Percentiles rank a stretch among this genome's conserved stretches.
These are phyloP conservation scores for Sander vitreus DNA, from an alignment of 2,113 vertebrate genomes.

Conservation along the genomic window DNA sequence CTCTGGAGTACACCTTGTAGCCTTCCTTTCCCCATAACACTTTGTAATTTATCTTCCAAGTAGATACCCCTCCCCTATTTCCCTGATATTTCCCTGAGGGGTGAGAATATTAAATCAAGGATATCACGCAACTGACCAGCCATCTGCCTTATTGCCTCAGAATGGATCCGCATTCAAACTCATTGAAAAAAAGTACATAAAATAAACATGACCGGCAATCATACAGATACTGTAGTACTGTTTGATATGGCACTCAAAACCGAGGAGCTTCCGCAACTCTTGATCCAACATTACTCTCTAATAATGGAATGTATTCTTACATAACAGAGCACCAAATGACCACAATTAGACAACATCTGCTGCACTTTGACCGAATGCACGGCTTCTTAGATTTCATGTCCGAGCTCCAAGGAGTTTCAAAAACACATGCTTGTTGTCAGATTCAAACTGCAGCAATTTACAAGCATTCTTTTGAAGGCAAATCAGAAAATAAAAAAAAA, in stretches of 20 bases:
- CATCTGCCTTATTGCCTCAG: slow-evolving; percentile 56
- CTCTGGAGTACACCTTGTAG: slow-evolving; percentile 33
- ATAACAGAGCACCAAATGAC: slow-evolving; percentile 49
- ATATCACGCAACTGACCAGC: slow-evolving; percentile 51
- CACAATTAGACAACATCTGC: slow-evolving; percentile 66
- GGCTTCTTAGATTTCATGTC: slow-evolving; percentile 44
- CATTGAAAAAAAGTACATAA: slow-evolving; percentile 11
- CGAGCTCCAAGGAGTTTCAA: slow-evolving; percentile 12
- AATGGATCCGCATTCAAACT: slow-evolving; percentile 4
- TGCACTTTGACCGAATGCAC: slow-evolving; percentile 31
- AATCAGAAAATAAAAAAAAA: not conserved
- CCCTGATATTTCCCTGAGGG: slow-evolving; percentile 62
- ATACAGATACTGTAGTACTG: not conserved
- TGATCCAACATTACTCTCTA: slow-evolving; percentile 11
- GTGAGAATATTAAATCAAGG: slow-evolving; percentile 55
- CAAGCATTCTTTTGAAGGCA: slow-evolving; percentile 32
- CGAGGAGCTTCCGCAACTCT: slow-evolving; percentile 10
- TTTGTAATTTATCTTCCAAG: slow-evolving; percentile 37
- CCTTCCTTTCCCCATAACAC: slow-evolving; percentile 24
- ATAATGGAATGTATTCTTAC: slow-evolving; percentile 34
- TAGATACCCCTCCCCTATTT: slow-evolving; percentile 26
- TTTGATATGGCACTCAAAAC: slow-evolving; percentile 18
- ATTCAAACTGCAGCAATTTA: slow-evolving; percentile 20
- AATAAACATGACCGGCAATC: slow-evolving; percentile 29
- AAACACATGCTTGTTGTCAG: slow-evolving; percentile 53